A percentile compares a stretch with the other conserved stretches of the same genome.
These are phyloP conservation scores for Pogoniulus pusillus DNA, from an alignment of 2,797 vertebrate species.

Conservation along the genomic window DNA sequence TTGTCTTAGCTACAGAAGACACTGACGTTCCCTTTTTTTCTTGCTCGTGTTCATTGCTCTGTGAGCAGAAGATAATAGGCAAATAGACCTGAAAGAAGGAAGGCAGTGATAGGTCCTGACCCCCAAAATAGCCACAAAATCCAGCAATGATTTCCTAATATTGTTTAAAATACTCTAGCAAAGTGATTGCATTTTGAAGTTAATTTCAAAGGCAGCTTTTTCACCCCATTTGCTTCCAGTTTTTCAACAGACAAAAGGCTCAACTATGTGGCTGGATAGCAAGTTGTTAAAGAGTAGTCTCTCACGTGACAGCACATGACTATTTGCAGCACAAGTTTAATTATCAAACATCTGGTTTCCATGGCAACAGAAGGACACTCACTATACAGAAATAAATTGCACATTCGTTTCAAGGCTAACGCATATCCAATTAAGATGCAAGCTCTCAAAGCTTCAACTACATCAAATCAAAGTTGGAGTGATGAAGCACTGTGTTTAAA, in stretches of 20 bases:
- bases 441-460: neutral
- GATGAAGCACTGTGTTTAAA: neutral
- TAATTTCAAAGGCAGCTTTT: constrained; percentile 2
- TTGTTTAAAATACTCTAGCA: neutral
- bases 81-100: neutral
- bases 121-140: neutral
- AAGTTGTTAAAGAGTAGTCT: neutral
- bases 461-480: neutral
- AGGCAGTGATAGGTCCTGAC: neutral
- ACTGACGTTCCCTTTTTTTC: neutral
- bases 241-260: neutral
- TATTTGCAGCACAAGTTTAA: neutral
- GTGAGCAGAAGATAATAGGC: neutral
- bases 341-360: constrained; percentile 61
- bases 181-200: neutral
- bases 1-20: neutral
- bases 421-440: neutral
- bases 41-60: neutral
- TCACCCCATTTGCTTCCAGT: neutral
- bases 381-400: constrained; percentile 31
- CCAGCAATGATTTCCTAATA: neutral
- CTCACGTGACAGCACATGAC: neutral
- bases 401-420: neutral
- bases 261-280: neutral
- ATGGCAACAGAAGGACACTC: constrained; percentile 18